Base-by-base conservation (phyloP, 1,140 invertebrate genomes). In the Caligus rogercresseyi region DNA sequence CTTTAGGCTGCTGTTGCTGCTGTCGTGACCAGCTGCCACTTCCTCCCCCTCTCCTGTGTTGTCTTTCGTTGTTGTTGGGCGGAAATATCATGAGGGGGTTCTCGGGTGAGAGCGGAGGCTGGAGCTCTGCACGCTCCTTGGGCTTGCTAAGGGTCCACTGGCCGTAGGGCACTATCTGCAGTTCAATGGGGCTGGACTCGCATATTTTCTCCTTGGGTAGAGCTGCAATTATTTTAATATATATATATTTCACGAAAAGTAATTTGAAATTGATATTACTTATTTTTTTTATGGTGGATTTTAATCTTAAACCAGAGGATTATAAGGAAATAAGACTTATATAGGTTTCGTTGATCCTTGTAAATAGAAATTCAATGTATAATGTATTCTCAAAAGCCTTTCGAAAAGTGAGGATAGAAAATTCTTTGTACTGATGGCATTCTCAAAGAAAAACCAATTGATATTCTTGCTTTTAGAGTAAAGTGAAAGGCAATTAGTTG, bases 171-270 rank as follows among this genome's bases (percentile, higher is more conserved):
- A 85, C 83, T 54, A 91, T 86, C 57, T 82, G 80, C 66, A 96
- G 70, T 69, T 94, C 88, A 66, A 97, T 86, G 7, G 83, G 79
- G 0, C 88, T 85, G 69, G 95, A 90, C 73, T 94, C 89, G 70
- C 86, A 87, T 31, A 91, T 79, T 75, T 87, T 87, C 73, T 90
- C 86, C 72, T 89, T 91, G 57, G 85, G 81, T 66, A 88, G 75
- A 68, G 79, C 84, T 86, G 68, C 55, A 64, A 64, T 64, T 54
- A 66, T 21, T 11, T 11, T 16, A 7, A 54, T 54, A 54, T 18
- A 54, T 54, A 54, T 13, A 54, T 54, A 18, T 13, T 54, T 16
- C 7, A n/a, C n/a, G n/a, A n/a, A n/a, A n/a, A n/a, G n/a, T n/a
- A n/a, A n/a, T n/a, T n/a, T n/a, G n/a, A n/a, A n/a, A n/a, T n/a